These are phyloP conservation scores for Macrotrachela quadricornifera DNA, from an alignment of 1,140 invertebrate species.

Conservation along the genomic window DNA sequence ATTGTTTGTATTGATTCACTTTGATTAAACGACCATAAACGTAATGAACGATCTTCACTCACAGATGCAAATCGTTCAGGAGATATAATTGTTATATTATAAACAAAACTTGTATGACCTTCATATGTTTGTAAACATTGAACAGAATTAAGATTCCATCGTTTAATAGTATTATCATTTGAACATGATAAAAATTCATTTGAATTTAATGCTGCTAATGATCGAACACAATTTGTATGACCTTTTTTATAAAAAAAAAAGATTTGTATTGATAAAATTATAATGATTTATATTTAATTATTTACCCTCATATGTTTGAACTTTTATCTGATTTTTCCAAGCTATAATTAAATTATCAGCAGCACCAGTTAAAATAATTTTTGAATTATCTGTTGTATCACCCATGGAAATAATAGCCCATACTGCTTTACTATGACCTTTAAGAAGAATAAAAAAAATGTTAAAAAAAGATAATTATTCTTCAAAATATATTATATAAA, in stretches of 20 bases:
- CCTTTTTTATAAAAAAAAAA: slow-evolving; percentile 33
- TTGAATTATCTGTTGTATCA: not conserved
- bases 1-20: slow-evolving; percentile 43
- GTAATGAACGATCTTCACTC: slow-evolving; percentile 65
- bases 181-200: slow-evolving; percentile 60
- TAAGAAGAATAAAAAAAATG: not conserved
- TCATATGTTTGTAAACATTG: slow-evolving; percentile 52
- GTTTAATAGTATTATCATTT: slow-evolving; percentile 62
- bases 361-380: slow-evolving; percentile 32
- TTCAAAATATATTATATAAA: too few relatives aligned
- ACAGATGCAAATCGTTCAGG: slow-evolving; percentile 41
- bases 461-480: not conserved
- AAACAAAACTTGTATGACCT: slow-evolving; percentile 50
- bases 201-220: slow-evolving; percentile 41
- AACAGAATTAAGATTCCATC: slow-evolving; percentile 50
- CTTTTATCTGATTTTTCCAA: slow-evolving; percentile 41
- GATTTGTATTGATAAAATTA: too few relatives aligned
- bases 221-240: slow-evolving; percentile 72
- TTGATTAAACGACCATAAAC: slow-evolving; percentile 51
- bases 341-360: slow-evolving; percentile 72
- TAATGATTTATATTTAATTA: not conserved
- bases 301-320: slow-evolving; percentile 26
- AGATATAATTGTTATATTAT: slow-evolving; percentile 37
- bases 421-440: slow-evolving; percentile 4
- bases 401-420: slow-evolving; percentile 1